phyloP scores from a whole-genome alignment of 2,113 vertebrate genomes.

The Tragelaphus buxtoni region DNA sequence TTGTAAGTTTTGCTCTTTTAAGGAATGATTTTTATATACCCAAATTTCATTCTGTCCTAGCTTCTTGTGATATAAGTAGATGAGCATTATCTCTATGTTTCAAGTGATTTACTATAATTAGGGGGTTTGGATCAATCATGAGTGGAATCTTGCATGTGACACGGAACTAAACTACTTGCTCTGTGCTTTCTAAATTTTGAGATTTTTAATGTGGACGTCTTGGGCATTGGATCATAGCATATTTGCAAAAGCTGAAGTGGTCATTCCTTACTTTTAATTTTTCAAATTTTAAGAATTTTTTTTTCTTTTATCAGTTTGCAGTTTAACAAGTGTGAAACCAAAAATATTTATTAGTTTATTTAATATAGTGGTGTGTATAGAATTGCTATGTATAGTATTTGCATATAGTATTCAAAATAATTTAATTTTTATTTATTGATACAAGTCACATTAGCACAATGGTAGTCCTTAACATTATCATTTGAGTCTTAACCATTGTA shows the following conservation, averaged over 20 bases:
- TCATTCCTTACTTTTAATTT: background rate
- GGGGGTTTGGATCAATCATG: background rate
- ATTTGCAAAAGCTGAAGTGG: background rate
- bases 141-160: background rate
- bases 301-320: background rate
- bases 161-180: conserved; percentile 1
- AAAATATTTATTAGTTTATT: background rate
- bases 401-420: background rate
- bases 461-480: background rate
- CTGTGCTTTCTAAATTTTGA: background rate
- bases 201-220: background rate
- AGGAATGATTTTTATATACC: conserved; percentile 1
- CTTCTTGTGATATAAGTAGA: background rate
- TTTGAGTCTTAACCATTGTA: background rate
- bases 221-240: background rate
- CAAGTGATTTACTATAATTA: background rate
- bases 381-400: background rate
- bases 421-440: background rate
- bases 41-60: background rate
- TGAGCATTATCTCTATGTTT: conserved; percentile 24
- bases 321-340: background rate
- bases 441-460: background rate
- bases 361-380: background rate
- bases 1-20: conserved; percentile 7
- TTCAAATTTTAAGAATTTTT: background rate